Percentiles rank a stretch among this genome's conserved stretches.
These are phyloP conservation scores for Exaiptasia diaphana DNA, from an alignment of 64 coral and sea anemone genomes.

Conservation along the genomic window DNA sequence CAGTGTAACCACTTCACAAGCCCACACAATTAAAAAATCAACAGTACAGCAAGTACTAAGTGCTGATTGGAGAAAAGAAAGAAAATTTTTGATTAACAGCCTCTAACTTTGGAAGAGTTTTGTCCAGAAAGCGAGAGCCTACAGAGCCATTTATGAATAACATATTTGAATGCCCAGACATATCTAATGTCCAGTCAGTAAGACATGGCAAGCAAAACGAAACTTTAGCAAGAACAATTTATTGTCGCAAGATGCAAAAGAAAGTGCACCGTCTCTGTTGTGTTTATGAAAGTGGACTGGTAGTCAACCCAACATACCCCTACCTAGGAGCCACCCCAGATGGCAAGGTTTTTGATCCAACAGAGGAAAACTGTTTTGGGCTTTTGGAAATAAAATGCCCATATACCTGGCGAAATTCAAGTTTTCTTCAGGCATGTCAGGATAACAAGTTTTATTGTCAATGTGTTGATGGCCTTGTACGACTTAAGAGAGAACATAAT, in stretches of 20 bases:
- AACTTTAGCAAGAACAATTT: conserved; percentile 23
- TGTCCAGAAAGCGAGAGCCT: conserved; percentile 38
- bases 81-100: conserved; percentile 18
- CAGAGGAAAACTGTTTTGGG: conserved; percentile 36
- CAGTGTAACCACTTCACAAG: too few relatives aligned
- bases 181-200: conserved; percentile 52
- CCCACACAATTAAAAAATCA: too few relatives aligned
- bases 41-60: too few relatives aligned
- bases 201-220: conserved; percentile 62
- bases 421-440: conserved; percentile 22
- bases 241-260: conserved; percentile 58
- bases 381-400: conserved; percentile 63
- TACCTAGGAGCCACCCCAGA: conserved; percentile 55
- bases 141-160: conserved; percentile 27
- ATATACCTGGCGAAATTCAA: conserved; percentile 23
- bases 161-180: conserved; percentile 47
- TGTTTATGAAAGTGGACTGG: conserved; percentile 36
- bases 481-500: conserved; percentile 41
- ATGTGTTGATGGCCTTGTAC: conserved; percentile 25
- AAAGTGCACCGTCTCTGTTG: not conserved
- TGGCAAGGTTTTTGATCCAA: conserved; percentile 73
- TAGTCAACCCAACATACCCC: conserved; percentile 38
- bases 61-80: not conserved
- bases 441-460: conserved; percentile 38
- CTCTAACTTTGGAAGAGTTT: conserved; percentile 62